Evolutionary conservation across 2,797 vertebrate species (phyloP).

Genomic region (Synanceia verrucosa): DNA sequence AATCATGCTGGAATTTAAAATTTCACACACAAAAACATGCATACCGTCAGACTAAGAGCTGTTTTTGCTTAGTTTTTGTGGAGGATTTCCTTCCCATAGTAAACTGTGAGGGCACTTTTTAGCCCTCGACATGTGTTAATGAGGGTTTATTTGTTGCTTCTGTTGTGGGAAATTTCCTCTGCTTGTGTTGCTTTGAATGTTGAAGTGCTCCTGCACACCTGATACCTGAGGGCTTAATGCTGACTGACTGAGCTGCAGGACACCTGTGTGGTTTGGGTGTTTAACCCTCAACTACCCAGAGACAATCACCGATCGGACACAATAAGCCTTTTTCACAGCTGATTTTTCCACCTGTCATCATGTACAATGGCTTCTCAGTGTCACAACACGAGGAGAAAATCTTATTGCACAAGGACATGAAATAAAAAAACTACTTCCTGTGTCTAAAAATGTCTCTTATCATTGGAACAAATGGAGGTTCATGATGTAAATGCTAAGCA

Average conservation of each 20-base stretch:
- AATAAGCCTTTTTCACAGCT: neutral
- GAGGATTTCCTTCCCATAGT: neutral
- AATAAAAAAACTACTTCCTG: neutral
- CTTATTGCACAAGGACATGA: neutral
- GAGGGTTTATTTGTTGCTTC: neutral
- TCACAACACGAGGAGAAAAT: neutral
- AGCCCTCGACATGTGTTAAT: neutral
- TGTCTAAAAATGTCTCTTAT: constrained; percentile 18
- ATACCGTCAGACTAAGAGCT: neutral
- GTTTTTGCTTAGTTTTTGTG: neutral
- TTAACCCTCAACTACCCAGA: fast-evolving
- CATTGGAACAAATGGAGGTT: neutral
- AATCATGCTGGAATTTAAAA: neutral
- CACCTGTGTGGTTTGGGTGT: neutral
- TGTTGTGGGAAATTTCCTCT: neutral
- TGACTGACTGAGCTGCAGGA: neutral
- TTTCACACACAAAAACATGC: neutral
- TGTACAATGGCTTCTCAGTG: neutral
- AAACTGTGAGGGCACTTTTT: neutral
- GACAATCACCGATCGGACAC: neutral
- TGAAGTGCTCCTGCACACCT: neutral
- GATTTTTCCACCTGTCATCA: neutral
- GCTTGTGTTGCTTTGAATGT: neutral
- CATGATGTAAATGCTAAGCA: constrained; percentile 4
- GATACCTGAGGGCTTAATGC: neutral